These are phyloP conservation scores for Clostera curtula DNA, from an alignment of 2,888 invertebrate genomes.

Conservation along the genomic window DNA sequence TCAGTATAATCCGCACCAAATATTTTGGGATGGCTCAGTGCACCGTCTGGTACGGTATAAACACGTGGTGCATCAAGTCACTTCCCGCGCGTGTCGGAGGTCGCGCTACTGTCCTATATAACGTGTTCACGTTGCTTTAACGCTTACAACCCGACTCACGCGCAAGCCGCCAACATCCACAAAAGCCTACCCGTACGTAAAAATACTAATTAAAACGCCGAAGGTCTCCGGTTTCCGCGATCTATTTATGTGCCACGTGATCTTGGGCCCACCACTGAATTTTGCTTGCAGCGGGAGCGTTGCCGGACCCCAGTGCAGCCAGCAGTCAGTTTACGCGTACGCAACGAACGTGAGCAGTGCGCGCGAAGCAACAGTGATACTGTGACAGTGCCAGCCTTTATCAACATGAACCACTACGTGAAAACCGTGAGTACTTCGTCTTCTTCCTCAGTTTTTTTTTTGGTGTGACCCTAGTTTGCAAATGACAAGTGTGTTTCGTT, in stretches of 20 bases:
- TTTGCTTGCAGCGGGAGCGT: conserved; percentile 57
- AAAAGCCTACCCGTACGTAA: conserved; percentile 48
- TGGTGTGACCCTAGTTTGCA: not conserved
- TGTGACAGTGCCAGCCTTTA: conserved; percentile 49
- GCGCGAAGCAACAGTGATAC: conserved; percentile 46
- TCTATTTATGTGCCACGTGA: too few relatives aligned
- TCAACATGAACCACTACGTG: conserved; percentile 55
- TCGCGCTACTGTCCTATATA: conserved; percentile 68
- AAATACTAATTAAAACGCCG: conserved; percentile 27
- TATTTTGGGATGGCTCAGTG: conserved; percentile 2
- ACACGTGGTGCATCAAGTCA: conserved; percentile 31
- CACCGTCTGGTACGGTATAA: conserved; percentile 16
- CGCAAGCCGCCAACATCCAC: conserved; percentile 56
- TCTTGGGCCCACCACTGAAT: conserved; percentile 52
- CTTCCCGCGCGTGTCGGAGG: conserved; percentile 57
- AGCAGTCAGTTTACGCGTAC: conserved; percentile 51
- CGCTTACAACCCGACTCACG: conserved; percentile 57
- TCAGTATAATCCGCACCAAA: too few relatives aligned
- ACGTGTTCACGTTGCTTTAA: conserved; percentile 48
- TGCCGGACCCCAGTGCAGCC: conserved; percentile 30
- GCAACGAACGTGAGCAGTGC: conserved; percentile 40
- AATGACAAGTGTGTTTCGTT: conserved; percentile 1
- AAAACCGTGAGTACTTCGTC: conserved; percentile 52
- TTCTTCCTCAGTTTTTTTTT: conserved; percentile 7
- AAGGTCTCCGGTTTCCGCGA: too few relatives aligned